phyloP scores from a whole-genome alignment of 1,140 invertebrate genomes.

The Harlomillsia oculata region DNA sequence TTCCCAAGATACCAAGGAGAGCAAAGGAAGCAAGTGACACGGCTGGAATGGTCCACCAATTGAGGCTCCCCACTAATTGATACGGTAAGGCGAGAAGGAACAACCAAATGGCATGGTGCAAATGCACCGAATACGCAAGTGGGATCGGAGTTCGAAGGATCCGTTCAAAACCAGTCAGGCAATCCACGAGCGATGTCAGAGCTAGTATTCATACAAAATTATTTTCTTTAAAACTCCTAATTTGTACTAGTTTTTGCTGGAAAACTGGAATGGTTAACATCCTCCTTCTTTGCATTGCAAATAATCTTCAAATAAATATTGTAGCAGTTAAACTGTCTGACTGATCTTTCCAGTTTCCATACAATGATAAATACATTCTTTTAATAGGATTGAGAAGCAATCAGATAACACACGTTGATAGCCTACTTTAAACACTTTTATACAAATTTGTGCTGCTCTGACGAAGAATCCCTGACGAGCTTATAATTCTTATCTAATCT shows the following conservation, averaged over 20 bases:
- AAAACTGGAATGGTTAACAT: too few relatives aligned
- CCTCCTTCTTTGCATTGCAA: neutral
- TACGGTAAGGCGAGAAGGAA: conserved; percentile 11
- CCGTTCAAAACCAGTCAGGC: conserved; percentile 9
- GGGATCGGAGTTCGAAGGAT: conserved; percentile 18
- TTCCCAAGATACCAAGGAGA: conserved; percentile 15
- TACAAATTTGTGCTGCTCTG: too few relatives aligned
- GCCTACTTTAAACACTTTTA: too few relatives aligned
- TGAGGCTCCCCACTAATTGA: conserved; percentile 2
- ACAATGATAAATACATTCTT: too few relatives aligned
- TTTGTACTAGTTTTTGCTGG: neutral
- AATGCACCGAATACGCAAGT: conserved; percentile 15
- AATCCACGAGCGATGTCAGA: conserved; percentile 3
- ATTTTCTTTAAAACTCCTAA: neutral
- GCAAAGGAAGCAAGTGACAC: conserved; percentile 10
- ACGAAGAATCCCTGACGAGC: too few relatives aligned
- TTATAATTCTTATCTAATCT: too few relatives aligned
- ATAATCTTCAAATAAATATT: neutral
- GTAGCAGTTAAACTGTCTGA: too few relatives aligned
- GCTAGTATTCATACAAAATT: conserved; percentile 3
- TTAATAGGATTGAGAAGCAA: too few relatives aligned
- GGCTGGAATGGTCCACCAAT: conserved; percentile 12
- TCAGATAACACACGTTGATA: too few relatives aligned
- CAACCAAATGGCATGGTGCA: conserved; percentile 13
- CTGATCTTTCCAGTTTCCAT: too few relatives aligned